A percentile compares a stretch with the other conserved stretches of the same genome.
These are phyloP conservation scores for Hoplodrina blanda DNA, from an alignment of 2,888 invertebrate genomes.

Conservation along the genomic window DNA sequence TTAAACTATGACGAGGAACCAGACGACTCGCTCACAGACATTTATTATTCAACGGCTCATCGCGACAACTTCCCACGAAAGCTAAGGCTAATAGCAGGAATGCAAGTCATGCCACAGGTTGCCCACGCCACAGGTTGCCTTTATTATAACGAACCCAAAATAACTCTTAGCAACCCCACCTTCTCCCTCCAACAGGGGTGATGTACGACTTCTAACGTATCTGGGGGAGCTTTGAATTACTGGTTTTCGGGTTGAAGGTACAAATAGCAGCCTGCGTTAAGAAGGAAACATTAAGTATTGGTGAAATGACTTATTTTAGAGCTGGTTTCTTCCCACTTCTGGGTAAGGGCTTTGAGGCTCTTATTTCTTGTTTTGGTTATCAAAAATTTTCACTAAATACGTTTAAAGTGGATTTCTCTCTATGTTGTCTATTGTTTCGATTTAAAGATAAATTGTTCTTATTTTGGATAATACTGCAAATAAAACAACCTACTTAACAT, in stretches of 20 bases:
- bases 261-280: conserved; percentile 10
- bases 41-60: conserved; percentile 25
- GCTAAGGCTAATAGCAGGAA: conserved; percentile 49
- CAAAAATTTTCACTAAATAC: background rate
- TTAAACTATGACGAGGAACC: background rate
- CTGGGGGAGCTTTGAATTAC: conserved; percentile 25
- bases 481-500: background rate
- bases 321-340: background rate
- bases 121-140: conserved; percentile 79
- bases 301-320: background rate
- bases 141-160: conserved; percentile 77
- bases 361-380: background rate
- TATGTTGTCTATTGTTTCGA: background rate
- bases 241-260: conserved; percentile 21
- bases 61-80: conserved; percentile 27
- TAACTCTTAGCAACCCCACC: conserved; percentile 60
- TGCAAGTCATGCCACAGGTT: conserved; percentile 75
- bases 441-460: background rate
- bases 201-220: conserved; percentile 35
- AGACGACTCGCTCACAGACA: background rate
- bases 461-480: background rate
- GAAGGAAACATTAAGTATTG: conserved; percentile 20
- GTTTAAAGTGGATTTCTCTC: too few species aligned
- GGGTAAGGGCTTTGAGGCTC: background rate
- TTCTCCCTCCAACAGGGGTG: conserved; percentile 36